Percentiles rank a stretch among this genome's conserved stretches.
Conservation (phyloP, 92 coral and sea anemone genomes). For the Actinernus sp. region DNA sequence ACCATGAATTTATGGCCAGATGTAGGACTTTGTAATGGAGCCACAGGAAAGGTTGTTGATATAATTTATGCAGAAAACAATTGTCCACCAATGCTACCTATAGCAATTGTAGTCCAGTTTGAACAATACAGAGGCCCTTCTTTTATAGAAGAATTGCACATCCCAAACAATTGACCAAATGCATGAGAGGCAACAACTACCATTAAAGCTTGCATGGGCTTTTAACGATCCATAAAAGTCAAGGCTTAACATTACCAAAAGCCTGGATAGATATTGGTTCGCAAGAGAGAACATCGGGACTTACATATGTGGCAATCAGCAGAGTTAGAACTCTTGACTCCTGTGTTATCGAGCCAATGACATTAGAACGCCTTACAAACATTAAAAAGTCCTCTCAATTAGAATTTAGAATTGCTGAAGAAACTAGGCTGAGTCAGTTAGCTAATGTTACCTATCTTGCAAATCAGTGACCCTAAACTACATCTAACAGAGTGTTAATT, state of each 20-base stretch:
- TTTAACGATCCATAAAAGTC: constrained; percentile 16
- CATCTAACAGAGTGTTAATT: too few species aligned
- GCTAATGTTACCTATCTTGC: too few species aligned
- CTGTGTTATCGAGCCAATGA: constrained; percentile 20
- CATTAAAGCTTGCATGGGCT: constrained; percentile 25
- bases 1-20: constrained; percentile 57
- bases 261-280: constrained; percentile 31
- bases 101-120: constrained; percentile 33
- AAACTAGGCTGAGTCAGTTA: constrained; percentile 4
- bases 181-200: constrained; percentile 55
- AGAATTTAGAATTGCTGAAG: constrained; percentile 16
- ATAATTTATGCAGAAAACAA: constrained; percentile 32
- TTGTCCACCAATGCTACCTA: constrained; percentile 1
- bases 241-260: constrained; percentile 18
- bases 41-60: constrained; percentile 49
- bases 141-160: constrained; percentile 43
- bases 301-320: constrained; percentile 25
- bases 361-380: constrained; percentile 19
- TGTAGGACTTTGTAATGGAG: constrained; percentile 60
- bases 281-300: constrained; percentile 3
- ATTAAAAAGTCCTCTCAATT: constrained; percentile 19
- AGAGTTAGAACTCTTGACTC: constrained; percentile 17
- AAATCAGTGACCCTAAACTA: too few species aligned
- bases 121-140: constrained; percentile 35
- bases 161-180: constrained; percentile 11